Base-by-base conservation (phyloP, 2,113 vertebrate species). In the Budorcas taxicolor region DNA sequence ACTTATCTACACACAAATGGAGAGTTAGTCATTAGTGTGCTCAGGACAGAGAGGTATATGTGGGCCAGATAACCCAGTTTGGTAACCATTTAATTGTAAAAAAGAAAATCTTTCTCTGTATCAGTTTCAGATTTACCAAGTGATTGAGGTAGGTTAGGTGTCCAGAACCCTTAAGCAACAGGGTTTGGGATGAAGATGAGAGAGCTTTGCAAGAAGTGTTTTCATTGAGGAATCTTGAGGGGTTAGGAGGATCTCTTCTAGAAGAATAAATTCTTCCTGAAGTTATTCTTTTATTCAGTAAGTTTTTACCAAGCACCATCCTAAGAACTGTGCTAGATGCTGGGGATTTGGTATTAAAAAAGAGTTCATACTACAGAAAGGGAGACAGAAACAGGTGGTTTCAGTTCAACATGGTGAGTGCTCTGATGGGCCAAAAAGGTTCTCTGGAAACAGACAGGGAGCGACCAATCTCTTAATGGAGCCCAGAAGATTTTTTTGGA, bases 71-170 rank as follows among this genome's bases (percentile, higher is more conserved):
- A 91, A 57, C 58, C 23, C 93, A 90, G 89, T 96, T 81, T 84
- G 21, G 40, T 94, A 58, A 87, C 87, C 55, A n/a, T 74, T 90
- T 95, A 95, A 81, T 87, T 92, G 21, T 3, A 67, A 87, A 94
- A 87, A 84, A 93, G 31, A 85, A 81, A 76, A 87, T 25, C 84
- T 93, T 23, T 27, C 17, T 97, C 11, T 58, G 0, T 89, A 36
- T 93, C 45, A 64, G 47, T 93, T 93, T 95, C 58, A 97, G 93
- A 91, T 71, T 96, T 92, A 91, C 45, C 58, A 89, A 43, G 87
- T 62, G 19, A 82, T 40, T 83, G 83, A 58, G 19, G 40, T 36
- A 85, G 27, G 43, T 86, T 91, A 58, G 31, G 43, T 85, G 36
- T 47, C 36, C 33, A 80, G 53, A 87, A 81, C 45, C 5, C 5